Conservation (phyloP, 2,888 invertebrate species). For the Lymantria monacha region DNA sequence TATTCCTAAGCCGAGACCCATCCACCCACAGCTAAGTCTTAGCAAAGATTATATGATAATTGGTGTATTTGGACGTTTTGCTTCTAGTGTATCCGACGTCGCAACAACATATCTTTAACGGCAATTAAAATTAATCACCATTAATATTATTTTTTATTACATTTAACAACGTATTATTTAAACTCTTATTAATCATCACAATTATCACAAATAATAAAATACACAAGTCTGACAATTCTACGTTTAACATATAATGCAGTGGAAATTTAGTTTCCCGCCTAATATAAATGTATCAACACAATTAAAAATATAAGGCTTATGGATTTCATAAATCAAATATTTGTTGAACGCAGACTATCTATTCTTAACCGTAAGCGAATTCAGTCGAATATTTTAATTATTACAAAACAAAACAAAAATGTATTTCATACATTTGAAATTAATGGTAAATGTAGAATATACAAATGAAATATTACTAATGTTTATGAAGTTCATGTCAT, state of each 20-base stretch:
- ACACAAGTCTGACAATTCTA: slow-evolving; percentile 18
- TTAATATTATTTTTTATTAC: slow-evolving; percentile 57
- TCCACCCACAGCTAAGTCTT: slow-evolving; percentile 9
- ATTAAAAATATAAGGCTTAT: slow-evolving; percentile 31
- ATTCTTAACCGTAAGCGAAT: slow-evolving; percentile 37
- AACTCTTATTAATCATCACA: slow-evolving; percentile 72
- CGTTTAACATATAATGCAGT: slow-evolving; percentile 13
- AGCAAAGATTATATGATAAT: slow-evolving; percentile 7
- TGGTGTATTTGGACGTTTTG: slow-evolving; percentile 12
- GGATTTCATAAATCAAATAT: slow-evolving; percentile 33
- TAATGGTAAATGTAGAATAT: slow-evolving; percentile 47
- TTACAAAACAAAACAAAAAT: slow-evolving; percentile 36
- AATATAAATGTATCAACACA: slow-evolving; percentile 35
- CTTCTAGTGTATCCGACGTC: slow-evolving; percentile 22
- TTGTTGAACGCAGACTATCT: slow-evolving; percentile 30
- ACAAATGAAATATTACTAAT: slow-evolving; percentile 49
- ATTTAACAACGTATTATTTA: slow-evolving; percentile 70
- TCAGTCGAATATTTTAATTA: slow-evolving; percentile 42
- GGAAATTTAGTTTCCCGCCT: slow-evolving; percentile 26
- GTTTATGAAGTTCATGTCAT: slow-evolving; percentile 15
- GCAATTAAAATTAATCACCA: slow-evolving; percentile 58
- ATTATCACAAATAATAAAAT: slow-evolving; percentile 72
- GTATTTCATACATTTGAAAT: slow-evolving; percentile 54
- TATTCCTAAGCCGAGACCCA: slow-evolving; percentile 3
- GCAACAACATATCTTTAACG: slow-evolving; percentile 47